Evolutionary conservation across 2,797 vertebrate genomes (phyloP), one percentile per base, ranked within the genome.

Genomic region (Nyctalus aviator): DNA sequence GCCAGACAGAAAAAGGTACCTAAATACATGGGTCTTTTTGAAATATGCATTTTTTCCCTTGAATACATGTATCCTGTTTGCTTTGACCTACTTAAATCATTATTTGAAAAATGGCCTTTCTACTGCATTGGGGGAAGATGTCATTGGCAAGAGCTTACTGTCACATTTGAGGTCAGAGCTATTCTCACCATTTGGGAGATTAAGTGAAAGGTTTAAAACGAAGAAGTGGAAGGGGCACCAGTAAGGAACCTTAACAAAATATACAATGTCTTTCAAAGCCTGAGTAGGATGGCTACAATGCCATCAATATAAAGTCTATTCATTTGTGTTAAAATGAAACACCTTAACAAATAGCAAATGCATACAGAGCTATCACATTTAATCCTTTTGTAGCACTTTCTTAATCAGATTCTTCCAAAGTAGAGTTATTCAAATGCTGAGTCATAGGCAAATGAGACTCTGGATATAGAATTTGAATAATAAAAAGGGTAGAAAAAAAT

Each of bases 51-150:
- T 83, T 82, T 64, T 35, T 86, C 69, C 32, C 20, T 78, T 73
- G 81, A 64, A 71, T 48, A n/a, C 79, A 6, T 78, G 59, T 75
- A 76, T 68, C 17, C n/a, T 76, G 23, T 91, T 85, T 82, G 57
- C 84, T 97, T 94, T 95, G 89, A 95, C 93, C 96, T 82, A 93
- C 71, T 96, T 95, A 89, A 91, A 92, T 35, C 46, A 25, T 66
- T 87, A 88, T 83, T 93, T 97, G 87, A 97, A 96, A 97, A 97
- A 97, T 86, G 64, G 12, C n/a, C 30, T 66, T 95, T 96, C 57
- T 94, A 83, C 82, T 90, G 50, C 75, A 84, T 72, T 88, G 46
- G 73, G 89, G 90, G 89, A 95, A 91, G 88, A 82, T 71, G 86
- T 78, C 92, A 95, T 72, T 96, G 90, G 37, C 92, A 68, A 94